Evolutionary conservation across 2,113 vertebrate genomes (phyloP), one percentile per base, ranked within the genome.

Genomic region (Meleagris gallopavo): DNA sequence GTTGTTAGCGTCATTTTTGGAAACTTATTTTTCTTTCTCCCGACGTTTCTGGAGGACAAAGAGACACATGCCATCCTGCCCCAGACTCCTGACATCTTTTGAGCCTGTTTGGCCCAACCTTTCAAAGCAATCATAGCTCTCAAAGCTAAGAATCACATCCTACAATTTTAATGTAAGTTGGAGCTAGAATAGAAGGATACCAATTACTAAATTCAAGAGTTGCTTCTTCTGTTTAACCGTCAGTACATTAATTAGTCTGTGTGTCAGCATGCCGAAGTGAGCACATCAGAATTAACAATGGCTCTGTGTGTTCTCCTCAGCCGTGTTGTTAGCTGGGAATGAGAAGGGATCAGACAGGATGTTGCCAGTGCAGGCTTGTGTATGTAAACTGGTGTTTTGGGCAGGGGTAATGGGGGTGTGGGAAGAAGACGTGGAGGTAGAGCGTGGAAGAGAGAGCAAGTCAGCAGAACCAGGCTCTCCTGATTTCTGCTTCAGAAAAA

Each of bases 191-290:
- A 55, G 71, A 74, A 57, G 20, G 46, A 67, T 89, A 54, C 25
- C 78, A 87, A 69, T 95, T 87, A 17, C 58, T 84, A 93, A 89
- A 91, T 93, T 93, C 95, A 91, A 64, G 89, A 93, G 82, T 79
- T 85, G 45, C 38, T 57, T 90, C 24, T 92, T 92, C 77, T 93
- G 76, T 93, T 95, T 94, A 93, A 73, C 89, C 73, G 78, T 86
- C 50, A 74, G 7, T 84, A 34, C 40, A 67, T 69, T 54, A 77
- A 83, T 86, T 90, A 90, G 57, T 3, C 1, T 73, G 65, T 83
- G 79, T 89, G 86, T 92, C 73, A 92, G 93, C 72, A 57, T 58
- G 71, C 62, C 72, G 61, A 79, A 76, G 54, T 85, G 71, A 58
- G 79, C 54, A 10, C 88, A 82, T 52, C 85, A 89, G 75, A 96